These are phyloP conservation scores for Phalacrocorax pelagicus DNA, from an alignment of 2,113 vertebrate species.

Conservation along the genomic window DNA sequence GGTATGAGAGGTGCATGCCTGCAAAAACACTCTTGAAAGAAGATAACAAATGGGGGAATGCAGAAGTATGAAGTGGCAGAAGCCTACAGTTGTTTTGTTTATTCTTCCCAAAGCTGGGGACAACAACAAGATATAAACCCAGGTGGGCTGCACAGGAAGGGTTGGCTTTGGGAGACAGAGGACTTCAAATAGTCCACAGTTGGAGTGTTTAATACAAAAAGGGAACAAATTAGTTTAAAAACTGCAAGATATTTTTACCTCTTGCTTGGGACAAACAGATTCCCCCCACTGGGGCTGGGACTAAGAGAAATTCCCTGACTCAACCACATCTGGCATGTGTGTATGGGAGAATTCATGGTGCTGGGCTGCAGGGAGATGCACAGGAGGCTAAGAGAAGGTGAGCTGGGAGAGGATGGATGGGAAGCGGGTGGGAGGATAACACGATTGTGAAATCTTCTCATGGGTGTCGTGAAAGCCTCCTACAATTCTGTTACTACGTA, in stretches of 20 bases:
- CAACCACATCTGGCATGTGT: accelerated
- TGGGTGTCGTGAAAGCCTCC: neutral
- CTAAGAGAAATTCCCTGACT: neutral
- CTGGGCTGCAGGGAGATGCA: neutral
- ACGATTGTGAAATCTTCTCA: neutral
- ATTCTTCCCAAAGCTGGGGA: neutral
- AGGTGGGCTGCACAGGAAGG: neutral
- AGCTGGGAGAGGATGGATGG: neutral
- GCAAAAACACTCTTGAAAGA: neutral
- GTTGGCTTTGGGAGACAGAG: neutral
- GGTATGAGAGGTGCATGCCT: neutral
- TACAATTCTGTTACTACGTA: neutral
- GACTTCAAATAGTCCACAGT: neutral
- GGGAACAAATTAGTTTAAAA: neutral
- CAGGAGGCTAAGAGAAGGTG: neutral
- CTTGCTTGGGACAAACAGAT: neutral
- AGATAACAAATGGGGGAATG: neutral
- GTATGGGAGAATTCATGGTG: accelerated
- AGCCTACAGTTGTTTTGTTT: neutral
- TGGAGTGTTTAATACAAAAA: neutral
- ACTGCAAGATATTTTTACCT: neutral
- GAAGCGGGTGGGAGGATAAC: neutral
- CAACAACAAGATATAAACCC: neutral
- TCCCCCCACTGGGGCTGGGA: neutral
- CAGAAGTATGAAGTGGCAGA: neutral